Evolutionary conservation across 2,888 invertebrate species (phyloP), one percentile per base, ranked within the genome.

Genomic region (Acronicta leporina): DNA sequence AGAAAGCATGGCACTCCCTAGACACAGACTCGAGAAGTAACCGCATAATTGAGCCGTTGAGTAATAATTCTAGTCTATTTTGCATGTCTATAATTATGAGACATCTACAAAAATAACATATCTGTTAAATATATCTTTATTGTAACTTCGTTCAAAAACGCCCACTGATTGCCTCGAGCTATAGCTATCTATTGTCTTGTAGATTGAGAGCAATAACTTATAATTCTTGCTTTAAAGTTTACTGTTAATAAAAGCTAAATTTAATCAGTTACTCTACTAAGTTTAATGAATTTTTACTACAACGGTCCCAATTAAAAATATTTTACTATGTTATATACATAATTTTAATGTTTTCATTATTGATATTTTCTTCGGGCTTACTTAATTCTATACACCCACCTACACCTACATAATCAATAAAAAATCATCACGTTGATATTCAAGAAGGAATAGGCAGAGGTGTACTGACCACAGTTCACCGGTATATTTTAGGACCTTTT

Each of bases 81-180:
- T 45, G 30, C 40, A 46, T 33, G 54, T n/a, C 63, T 72, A 50
- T 68, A 72, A 63, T 72, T 68, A 72, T 52, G 48, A 54, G 60
- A 71, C 68, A 52, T 57, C 57, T 46, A 55, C 41, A 14, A 71
- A 65, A 56, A 53, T 56, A 56, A 55, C 48, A 71, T 30, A 25
- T 38, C 40, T 59, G 41, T 53, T 48, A 33, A 65, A 68, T 54
- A 54, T 50, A 56, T 68, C 63, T 63, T 53, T 56, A 20, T 42
- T 35, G 43, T 54, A 54, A 56, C 53, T 55, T 63, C 44, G 47
- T 38, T 57, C 44, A 38, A 52, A 5, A 16, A 41, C 60, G 47
- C 72, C 68, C 57, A 72, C 68, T 14, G 1, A 5, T 14, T n/a
- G 65, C 68, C 70, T 9, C 1, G 13, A 56, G 70, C 65, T 25